Conservation (phyloP, 2,888 invertebrate species). For the Diarsia dahlii region DNA sequence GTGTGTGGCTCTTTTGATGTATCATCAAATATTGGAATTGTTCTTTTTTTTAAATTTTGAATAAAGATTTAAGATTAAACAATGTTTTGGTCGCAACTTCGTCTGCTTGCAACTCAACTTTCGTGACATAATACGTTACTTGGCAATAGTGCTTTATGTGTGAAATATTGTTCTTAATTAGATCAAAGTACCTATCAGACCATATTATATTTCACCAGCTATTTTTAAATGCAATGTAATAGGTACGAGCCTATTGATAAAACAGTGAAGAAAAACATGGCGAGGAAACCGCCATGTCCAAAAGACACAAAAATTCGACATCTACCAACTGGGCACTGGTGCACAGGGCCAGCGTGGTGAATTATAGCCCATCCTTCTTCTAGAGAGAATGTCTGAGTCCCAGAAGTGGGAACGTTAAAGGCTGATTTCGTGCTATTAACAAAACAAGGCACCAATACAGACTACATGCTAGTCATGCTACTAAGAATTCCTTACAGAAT, state of each 20-base stretch:
- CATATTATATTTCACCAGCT: not conserved
- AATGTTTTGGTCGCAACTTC: not conserved
- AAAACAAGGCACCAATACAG: not conserved
- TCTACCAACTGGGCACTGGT: too few species aligned
- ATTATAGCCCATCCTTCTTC: too few species aligned
- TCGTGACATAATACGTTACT: too few species aligned
- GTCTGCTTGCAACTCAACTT: too few species aligned
- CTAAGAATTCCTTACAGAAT: not conserved
- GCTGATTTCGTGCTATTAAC: not conserved
- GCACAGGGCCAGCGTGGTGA: too few species aligned
- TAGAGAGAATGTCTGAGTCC: not conserved
- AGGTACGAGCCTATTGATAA: not conserved
- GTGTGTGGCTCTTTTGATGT: slow-evolving; percentile 13
- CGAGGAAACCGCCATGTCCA: too few species aligned
- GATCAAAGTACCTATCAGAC: not conserved
- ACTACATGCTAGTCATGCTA: too few species aligned
- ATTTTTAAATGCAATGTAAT: not conserved
- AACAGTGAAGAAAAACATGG: too few species aligned
- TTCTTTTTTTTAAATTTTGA: not conserved
- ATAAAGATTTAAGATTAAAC: not conserved
- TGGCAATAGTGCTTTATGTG: not conserved
- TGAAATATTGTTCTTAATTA: not conserved
- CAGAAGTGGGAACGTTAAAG: too few species aligned
- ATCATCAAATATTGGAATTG: not conserved
- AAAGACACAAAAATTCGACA: too few species aligned